A percentile compares a stretch with the other conserved stretches of the same genome.
phyloP scores from a whole-genome alignment of 2,113 vertebrate species.

The Plestiodon gilberti region DNA sequence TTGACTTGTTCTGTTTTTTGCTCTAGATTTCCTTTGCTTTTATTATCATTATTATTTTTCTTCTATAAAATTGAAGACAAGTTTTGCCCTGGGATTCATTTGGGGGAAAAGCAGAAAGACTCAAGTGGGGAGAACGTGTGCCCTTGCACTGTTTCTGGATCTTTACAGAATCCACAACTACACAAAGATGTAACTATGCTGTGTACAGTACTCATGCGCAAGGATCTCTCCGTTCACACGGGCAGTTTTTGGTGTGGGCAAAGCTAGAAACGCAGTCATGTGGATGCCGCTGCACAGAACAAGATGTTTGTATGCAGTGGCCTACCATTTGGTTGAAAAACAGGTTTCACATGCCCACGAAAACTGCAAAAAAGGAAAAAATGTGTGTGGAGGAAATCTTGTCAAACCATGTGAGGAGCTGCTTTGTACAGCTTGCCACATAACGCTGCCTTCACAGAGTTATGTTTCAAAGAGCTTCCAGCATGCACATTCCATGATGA shows the following conservation, averaged over 20 bases:
- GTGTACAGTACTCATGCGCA: neutral
- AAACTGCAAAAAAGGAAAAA: neutral
- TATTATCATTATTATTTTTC: constrained; percentile 29
- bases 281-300: neutral
- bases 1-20: constrained; percentile 24
- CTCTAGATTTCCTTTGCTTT: constrained; percentile 37
- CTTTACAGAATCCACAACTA: neutral
- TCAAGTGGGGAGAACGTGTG: too few relatives aligned
- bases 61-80: constrained; percentile 37
- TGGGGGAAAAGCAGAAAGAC: neutral
- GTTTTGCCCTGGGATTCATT: constrained; percentile 16
- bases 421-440: neutral
- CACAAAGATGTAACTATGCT: neutral
- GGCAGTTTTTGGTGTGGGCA: neutral
- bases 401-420: neutral
- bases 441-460: too few relatives aligned
- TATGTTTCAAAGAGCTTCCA: neutral
- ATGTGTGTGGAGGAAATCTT: neutral
- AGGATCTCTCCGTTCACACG: neutral
- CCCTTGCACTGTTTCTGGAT: neutral
- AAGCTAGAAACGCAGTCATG: neutral
- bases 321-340: neutral
- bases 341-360: neutral
- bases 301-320: neutral
- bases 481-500: neutral